Base-by-base conservation (phyloP, 92 coral and sea anemone species). In the Isaurus tuberculatus region DNA sequence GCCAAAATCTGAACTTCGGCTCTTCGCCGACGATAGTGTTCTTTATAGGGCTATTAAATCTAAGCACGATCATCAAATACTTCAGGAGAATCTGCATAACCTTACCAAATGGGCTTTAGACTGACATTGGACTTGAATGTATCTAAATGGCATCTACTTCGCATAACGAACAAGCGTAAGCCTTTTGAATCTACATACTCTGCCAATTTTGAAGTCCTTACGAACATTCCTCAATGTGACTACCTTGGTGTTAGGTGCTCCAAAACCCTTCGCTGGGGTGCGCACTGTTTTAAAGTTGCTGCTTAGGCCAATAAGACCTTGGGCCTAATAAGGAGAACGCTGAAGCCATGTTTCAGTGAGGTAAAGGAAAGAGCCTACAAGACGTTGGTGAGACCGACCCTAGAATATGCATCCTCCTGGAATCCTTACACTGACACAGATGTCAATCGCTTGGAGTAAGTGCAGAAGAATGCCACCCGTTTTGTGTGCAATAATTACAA, bases 1-100 rank as follows among this genome's bases (percentile, higher is more conserved):
- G 29, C 43, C 49, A 43, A 79, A 79, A 57, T 44, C 84, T 79
- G 65, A 79, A 27, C 72, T 79, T 37, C 70, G 40, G 19, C 70
- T 79, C 36, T 79, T 79, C 30, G 73, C 49, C 32, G 84, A 79
- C 31, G 84, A 49, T 48, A 79, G 72, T 11, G 70, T 48, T 17
- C 64, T 55, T 22, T 55, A 55, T 55, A 8, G 28, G 20, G 64
- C 64, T 17, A 55, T 55, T 15, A 25, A 29, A 66, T 66, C 72
- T 26, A 17, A 25, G 4, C 72, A 66, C 36, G 72, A 66, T 26
- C 63, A 55, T 55, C 63, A 5, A 33, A 63, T 63, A 23, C 68
- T 63, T 63, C 68, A 63, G 68, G 68, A 63, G 68, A 10, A 63
- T 33, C 33, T 63, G 68, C 68, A 63, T 63, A 63, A 63, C 68